Conservation (phyloP, 2,888 invertebrate species). For the Pinctada fucata region DNA sequence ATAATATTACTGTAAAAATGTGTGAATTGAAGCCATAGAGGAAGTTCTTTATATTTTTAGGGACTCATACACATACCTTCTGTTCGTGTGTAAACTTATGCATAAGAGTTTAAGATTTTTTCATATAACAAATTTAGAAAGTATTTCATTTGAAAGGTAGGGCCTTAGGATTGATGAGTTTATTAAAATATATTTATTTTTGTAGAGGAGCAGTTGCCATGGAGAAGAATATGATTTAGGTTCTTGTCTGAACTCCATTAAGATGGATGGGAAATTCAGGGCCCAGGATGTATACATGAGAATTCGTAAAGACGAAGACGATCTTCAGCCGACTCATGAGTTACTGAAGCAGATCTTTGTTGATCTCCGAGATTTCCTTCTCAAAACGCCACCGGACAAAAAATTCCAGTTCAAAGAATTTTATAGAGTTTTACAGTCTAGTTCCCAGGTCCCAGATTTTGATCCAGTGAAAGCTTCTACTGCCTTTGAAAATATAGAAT, state of each 20-base stretch:
- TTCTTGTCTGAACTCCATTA: neutral
- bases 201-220: too few species aligned
- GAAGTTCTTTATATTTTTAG: too few species aligned
- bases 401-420: constrained; percentile 29
- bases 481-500: constrained; percentile 54
- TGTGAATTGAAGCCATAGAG: too few species aligned
- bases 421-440: constrained; percentile 15
- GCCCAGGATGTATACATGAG: constrained; percentile 19
- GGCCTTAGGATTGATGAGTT: too few species aligned
- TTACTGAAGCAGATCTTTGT: constrained; percentile 1
- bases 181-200: too few species aligned
- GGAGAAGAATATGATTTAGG: too few species aligned
- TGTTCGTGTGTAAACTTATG: too few species aligned
- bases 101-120: too few species aligned
- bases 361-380: constrained; percentile 7
- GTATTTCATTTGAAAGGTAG: too few species aligned
- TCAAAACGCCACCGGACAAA: constrained; percentile 6
- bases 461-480: constrained; percentile 47
- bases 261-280: constrained; percentile 13
- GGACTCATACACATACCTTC: too few species aligned
- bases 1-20: too few species aligned
- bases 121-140: too few species aligned
- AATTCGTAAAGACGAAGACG: constrained; percentile 11
- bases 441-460: constrained; percentile 36
- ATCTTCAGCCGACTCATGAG: neutral